Percentiles rank a stretch among this genome's conserved stretches.
phyloP scores from a whole-genome alignment of 1,140 invertebrate genomes.

The Papilio glaucus region DNA sequence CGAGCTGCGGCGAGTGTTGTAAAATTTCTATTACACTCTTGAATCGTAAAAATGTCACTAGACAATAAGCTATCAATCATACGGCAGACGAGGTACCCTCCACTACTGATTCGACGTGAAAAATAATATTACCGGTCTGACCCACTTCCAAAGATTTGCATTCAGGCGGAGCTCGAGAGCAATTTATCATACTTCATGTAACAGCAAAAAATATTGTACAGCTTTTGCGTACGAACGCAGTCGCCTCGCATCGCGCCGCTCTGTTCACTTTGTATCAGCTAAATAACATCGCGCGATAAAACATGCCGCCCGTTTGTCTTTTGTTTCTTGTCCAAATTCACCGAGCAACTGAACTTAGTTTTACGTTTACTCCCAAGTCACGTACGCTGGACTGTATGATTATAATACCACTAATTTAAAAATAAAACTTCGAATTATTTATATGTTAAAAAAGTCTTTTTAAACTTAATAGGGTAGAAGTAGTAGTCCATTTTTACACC shows the following conservation, averaged over 20 bases:
- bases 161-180: conserved; percentile 63
- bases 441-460: neutral
- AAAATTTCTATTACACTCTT: conserved; percentile 69
- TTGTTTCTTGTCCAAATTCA: conserved; percentile 24
- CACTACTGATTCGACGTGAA: conserved; percentile 70
- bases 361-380: conserved; percentile 23
- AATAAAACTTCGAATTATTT: no score
- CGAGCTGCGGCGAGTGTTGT: conserved; percentile 48
- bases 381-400: conserved; percentile 5
- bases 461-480: neutral
- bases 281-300: conserved; percentile 30
- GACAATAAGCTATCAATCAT: conserved; percentile 80
- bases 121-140: conserved; percentile 76
- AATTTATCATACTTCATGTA: conserved; percentile 77
- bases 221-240: conserved; percentile 35
- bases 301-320: conserved; percentile 33
- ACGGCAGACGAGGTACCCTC: conserved; percentile 56
- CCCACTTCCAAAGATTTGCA: conserved; percentile 79
- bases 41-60: conserved; percentile 76
- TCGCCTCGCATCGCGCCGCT: conserved; percentile 18
- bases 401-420: conserved; percentile 12
- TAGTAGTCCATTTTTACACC: no score
- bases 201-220: conserved; percentile 64
- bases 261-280: conserved; percentile 28
- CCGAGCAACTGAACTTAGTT: conserved; percentile 11